Evolutionary conservation across 2,113 vertebrate species (phyloP), one percentile per base, ranked within the genome.

Genomic region (Athene cunicularia): DNA sequence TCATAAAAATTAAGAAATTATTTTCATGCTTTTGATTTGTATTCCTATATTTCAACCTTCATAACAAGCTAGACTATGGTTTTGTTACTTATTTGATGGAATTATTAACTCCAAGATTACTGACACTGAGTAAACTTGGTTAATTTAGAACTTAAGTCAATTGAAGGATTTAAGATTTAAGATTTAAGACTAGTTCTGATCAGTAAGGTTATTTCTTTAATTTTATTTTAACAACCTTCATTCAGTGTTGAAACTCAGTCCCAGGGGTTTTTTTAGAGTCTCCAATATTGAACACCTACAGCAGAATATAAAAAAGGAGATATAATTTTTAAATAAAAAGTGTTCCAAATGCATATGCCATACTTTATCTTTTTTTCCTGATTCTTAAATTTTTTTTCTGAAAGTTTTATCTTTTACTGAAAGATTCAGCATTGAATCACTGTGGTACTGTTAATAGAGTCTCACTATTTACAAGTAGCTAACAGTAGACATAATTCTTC

Each of bases 261-360:
- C 11, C 8, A 26, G 6, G 1, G 1, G 5, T 66, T 62, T 26
- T 56, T 80, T 77, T 33, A 32, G 2, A 59, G 35, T 76, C 45
- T 8, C 12, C 18, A 37, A 5, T 30, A 37, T 5, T 24, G 12
- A 75, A 43, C 8, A 64, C 2, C 13, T 45, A 41, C 5, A 63
- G 6, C 2, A 83, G 22, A 3, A 49, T 32, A 74, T 8, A 18
- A 92, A 84, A 75, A 59, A 50, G 4, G 5, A 87, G 6, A 14
- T 18, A 13, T 2, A 24, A 6, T 41, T 82, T 75, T 70, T 8
- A 64, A 58, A 32, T 17, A 32, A 55, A 41, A 93, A 56, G 2
- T 49, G 7, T 87, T 70, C 33, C 26, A 52, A 81, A 66, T 37
- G 1, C 2, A 1, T 63, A 59, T 1, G 0, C 5, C 2, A 6